Evolutionary conservation across 2,797 vertebrate species (phyloP), one percentile per base, ranked within the genome.

Genomic region (Pteropus rufus): DNA sequence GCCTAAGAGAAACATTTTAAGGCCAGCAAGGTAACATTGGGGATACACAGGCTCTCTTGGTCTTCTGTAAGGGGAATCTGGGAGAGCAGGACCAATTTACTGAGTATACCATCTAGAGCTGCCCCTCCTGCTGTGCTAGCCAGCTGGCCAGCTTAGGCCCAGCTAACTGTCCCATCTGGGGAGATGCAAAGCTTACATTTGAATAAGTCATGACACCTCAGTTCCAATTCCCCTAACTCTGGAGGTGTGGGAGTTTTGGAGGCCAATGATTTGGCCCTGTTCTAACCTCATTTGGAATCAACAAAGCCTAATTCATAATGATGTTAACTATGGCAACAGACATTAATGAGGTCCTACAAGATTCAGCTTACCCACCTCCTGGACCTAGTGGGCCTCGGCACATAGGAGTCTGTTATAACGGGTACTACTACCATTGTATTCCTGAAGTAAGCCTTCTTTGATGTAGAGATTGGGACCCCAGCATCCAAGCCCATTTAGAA

Each of bases 201-300:
- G 19, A 97, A 39, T 67, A 86, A 84, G 60, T 93, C 29, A 70
- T 34, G 56, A 52, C 26, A 95, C 12, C 31, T 83, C 34, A 46
- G 29, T 91, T 94, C 56, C 77, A 90, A 73, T 88, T 87, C 46
- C 34, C 67, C 34, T 75, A 75, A 89, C n/a, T 89, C 83, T 88
- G 67, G 73, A 90, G 62, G 54, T 80, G 9, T 36, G 41, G 62
- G 58, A 80, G 10, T 89, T 85, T 83, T 34, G 16, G 24, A 93
- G 54, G 46, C 12, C 80, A 86, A 46, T 73, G 24, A 70, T 44
- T 93, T 92, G 73, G 65, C 36, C 49, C 29, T 85, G 79, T 69
- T 92, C n/a, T n/a, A 80, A 92, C 23, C 49, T 86, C 65, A 65
- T 0, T 65, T 84, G 81, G 26, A 85, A 75, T 88, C 58, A 85